Percentiles rank a stretch among this genome's conserved stretches.
phyloP scores from a whole-genome alignment of 2,113 vertebrate species.

The Cyphomyrus plagiostoma region DNA sequence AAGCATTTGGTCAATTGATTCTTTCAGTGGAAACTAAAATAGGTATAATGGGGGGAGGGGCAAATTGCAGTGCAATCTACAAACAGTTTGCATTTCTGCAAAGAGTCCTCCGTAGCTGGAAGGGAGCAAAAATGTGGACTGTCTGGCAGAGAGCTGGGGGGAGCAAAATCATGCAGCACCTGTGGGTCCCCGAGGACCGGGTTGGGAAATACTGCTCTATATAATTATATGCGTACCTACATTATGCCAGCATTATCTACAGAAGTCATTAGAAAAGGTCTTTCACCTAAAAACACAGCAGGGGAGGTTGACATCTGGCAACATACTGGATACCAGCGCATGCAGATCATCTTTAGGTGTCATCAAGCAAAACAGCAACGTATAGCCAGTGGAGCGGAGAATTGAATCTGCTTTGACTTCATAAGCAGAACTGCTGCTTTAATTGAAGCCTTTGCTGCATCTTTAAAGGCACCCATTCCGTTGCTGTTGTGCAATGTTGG shows the following conservation, averaged over 20 bases:
- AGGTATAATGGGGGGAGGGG: neutral
- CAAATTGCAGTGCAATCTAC: neutral
- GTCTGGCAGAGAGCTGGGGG: too few relatives aligned
- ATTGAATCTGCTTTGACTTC: constrained; percentile 9
- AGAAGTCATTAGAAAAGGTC: neutral
- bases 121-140: neutral
- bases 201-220: neutral
- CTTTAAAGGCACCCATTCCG: neutral
- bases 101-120: neutral
- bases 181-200: neutral
- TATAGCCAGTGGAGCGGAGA: neutral
- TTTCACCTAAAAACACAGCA: neutral
- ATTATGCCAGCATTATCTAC: neutral
- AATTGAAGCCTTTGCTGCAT: neutral
- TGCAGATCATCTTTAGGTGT: neutral
- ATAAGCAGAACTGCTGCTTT: neutral
- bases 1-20: neutral
- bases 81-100: neutral
- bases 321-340: neutral
- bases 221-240: neutral
- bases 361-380: neutral
- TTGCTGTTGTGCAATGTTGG: neutral
- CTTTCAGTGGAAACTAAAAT: neutral
- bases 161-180: neutral
- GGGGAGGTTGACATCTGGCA: neutral